Conservation (phyloP, 2,797 vertebrate genomes). For the Hippopotamyrus pictus region DNA sequence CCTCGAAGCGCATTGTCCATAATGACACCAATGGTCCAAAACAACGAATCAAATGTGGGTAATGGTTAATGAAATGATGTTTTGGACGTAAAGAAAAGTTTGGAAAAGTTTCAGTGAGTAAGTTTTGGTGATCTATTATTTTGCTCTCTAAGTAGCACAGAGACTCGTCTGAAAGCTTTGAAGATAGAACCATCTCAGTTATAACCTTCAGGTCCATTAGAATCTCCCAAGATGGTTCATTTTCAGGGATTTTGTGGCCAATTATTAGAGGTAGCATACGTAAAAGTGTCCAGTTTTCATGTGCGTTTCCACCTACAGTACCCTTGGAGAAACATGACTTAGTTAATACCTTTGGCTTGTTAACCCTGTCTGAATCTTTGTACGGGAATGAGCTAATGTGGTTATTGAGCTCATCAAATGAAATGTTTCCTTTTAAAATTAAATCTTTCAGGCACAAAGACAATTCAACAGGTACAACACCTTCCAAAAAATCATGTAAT, state of each 20-base stretch:
- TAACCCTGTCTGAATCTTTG: not conserved
- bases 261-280: not conserved
- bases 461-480: not conserved
- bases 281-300: not conserved
- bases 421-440: not conserved
- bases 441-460: not conserved
- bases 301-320: not conserved
- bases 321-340: not conserved
- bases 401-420: not conserved
- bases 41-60: not conserved
- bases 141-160: not conserved
- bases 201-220: not conserved
- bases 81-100: not conserved
- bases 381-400: not conserved
- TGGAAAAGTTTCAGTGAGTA: not conserved
- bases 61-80: not conserved
- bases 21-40: no score
- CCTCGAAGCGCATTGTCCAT: no score
- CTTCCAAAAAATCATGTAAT: not conserved
- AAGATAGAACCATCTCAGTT: no score
- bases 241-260: not conserved
- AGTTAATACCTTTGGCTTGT: not conserved
- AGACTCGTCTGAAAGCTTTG: not conserved
- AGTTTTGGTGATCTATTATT: not conserved
- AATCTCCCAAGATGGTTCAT: not conserved